Conservation (phyloP, 2,888 invertebrate species). For the Octonoba sinensis region DNA sequence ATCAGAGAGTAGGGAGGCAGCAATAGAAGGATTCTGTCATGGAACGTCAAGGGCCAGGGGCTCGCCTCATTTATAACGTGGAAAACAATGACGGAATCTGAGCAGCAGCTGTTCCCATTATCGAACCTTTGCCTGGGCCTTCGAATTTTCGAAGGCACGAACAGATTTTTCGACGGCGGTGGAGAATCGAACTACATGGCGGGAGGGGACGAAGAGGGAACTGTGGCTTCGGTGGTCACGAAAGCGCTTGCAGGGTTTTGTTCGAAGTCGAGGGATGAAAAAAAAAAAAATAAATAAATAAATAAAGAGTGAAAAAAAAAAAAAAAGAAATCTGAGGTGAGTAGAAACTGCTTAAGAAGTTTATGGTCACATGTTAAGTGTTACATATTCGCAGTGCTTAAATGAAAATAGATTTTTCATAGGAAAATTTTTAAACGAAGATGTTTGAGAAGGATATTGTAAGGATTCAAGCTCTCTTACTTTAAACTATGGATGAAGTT, state of each 20-base stretch:
- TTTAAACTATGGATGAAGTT: too few relatives aligned
- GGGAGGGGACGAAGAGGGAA: conserved; percentile 2
- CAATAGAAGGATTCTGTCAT: conserved; percentile 60
- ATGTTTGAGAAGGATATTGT: too few relatives aligned
- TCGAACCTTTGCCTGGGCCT: conserved; percentile 46
- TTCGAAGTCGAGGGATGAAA: conserved; percentile 18
- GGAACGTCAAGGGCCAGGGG: conserved; percentile 58
- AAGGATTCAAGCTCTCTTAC: too few relatives aligned
- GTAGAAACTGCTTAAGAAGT: too few relatives aligned
- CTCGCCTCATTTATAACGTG: conserved; percentile 61
- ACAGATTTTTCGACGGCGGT: conserved; percentile 36
- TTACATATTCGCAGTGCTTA: too few relatives aligned
- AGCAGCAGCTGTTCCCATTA: conserved; percentile 62
- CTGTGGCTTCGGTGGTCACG: conserved; percentile 54
- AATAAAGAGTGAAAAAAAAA: conserved; percentile 20
- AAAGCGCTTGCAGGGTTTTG: conserved; percentile 34
- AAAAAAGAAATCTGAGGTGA: background rate
- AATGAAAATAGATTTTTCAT: too few relatives aligned
- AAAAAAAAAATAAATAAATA: too few relatives aligned
- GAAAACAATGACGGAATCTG: conserved; percentile 62
- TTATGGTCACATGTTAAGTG: too few relatives aligned
- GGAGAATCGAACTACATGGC: conserved; percentile 4
- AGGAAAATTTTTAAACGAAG: too few relatives aligned
- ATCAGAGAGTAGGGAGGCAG: conserved; percentile 9
- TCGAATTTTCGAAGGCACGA: conserved; percentile 51